Percentiles rank a stretch among this genome's conserved stretches.
Conservation (phyloP, 2,888 invertebrate species). For the Sphaeridia pumilis region DNA sequence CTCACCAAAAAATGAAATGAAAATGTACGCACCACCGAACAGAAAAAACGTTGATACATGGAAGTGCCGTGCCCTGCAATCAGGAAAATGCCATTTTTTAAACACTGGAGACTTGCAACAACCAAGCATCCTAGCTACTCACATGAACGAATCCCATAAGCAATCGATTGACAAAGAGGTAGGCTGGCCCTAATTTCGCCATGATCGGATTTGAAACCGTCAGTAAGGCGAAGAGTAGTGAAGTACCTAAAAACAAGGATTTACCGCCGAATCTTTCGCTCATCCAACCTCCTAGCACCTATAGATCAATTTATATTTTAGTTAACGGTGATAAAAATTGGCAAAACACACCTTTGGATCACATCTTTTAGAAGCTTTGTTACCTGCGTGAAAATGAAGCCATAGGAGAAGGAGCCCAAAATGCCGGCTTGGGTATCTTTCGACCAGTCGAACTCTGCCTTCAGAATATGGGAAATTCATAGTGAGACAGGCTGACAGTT, state of each 20-base stretch:
- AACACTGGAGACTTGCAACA: not conserved
- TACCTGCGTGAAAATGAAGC: conserved; percentile 40
- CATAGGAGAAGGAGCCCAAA: conserved; percentile 48
- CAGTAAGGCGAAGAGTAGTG: conserved; percentile 39
- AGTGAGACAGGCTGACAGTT: too few relatives aligned
- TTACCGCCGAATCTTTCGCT: conserved; percentile 43
- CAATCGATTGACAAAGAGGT: conserved; percentile 41
- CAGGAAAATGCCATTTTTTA: not conserved
- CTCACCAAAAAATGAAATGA: not conserved
- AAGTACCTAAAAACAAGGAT: conserved; percentile 39
- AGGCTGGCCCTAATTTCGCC: conserved; percentile 40
- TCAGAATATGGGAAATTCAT: conserved; percentile 2
- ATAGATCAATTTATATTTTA: conserved; percentile 5
- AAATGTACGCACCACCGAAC: conserved; percentile 36
- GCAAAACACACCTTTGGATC: not conserved
- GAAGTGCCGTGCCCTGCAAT: conserved; percentile 32
- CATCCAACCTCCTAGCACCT: conserved; percentile 41
- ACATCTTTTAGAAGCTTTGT: not conserved
- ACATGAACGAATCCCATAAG: conserved; percentile 45
- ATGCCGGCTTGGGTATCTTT: conserved; percentile 45
- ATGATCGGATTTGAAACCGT: conserved; percentile 44
- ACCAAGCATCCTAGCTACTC: conserved; percentile 33
- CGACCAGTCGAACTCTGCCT: conserved; percentile 46
- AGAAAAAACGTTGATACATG: conserved; percentile 33
- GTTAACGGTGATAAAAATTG: not conserved